Evolutionary conservation across 2,113 vertebrate species (phyloP), one percentile per base, ranked within the genome.

Genomic region (Trogon surrucura): DNA sequence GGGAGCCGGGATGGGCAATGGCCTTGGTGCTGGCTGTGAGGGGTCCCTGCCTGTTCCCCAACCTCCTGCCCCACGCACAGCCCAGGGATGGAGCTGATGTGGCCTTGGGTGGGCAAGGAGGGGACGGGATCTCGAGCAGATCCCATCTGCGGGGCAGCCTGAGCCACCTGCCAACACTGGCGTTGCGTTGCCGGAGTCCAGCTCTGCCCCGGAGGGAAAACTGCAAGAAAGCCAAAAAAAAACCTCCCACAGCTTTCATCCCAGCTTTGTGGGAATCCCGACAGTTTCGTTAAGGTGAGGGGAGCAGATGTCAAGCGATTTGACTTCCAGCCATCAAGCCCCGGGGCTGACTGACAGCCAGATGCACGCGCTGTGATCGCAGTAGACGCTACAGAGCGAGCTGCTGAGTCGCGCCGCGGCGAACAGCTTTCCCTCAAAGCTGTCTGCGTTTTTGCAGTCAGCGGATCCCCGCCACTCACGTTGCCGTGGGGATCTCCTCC

Each of bases 391-490:
- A 7, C 27, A 2, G 48, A 36, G 34, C 1, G n/a, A 29, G 74
- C 54, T 45, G 61, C 34, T 44, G 60, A 29, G 44, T 13, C 8
- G 53, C 9, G 29, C 65, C 0, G 5, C 2, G 2, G 30, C 6
- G 48, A 50, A 10, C 11, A 26, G 67, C 56, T 74, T 45, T 36
- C 74, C 41, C 5, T 62, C 54, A 38, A 6, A 57, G 56, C 30
- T 58, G 19, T 20, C 64, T 41, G 74, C 11, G 19, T 8, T n/a
- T 58, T 16, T 11, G 1, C 5, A 23, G 14, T 17, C 30, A 38
- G 44, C 14, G 21, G 34, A 38, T 45, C 44, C 0, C 0, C 23
- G 26, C 22, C 77, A 8, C 2, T 17, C 30, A 7, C 1, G 1
- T 36, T 38, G 32, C 62, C 10, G 26, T 13, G 36, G 77, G 50